Percentiles rank a stretch among this genome's conserved stretches.
These are phyloP conservation scores for Trematomus loennbergii DNA, from an alignment of 2,113 vertebrate genomes.

Conservation along the genomic window DNA sequence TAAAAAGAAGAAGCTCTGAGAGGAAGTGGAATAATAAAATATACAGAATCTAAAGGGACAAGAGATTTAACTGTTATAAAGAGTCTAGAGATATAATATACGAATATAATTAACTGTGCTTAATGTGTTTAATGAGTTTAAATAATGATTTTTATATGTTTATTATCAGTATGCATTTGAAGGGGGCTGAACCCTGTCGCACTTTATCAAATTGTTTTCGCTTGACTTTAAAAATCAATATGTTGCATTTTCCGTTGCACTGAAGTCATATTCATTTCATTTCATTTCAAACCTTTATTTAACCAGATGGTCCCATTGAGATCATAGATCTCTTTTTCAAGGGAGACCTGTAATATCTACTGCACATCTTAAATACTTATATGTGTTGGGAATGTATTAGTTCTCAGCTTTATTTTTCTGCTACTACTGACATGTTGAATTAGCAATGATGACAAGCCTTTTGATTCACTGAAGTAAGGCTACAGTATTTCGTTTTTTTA, in stretches of 20 bases:
- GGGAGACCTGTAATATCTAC: too few relatives aligned
- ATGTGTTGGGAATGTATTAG: conserved; percentile 33
- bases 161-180: conserved; percentile 40
- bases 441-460: not conserved
- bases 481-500: not conserved
- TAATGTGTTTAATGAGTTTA: conserved; percentile 29
- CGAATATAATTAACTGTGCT: conserved; percentile 6
- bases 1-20: conserved; percentile 30
- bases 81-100: conserved; percentile 26
- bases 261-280: too few relatives aligned
- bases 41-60: not conserved
- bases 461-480: conserved; percentile 5
- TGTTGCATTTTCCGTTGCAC: conserved; percentile 33
- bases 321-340: too few relatives aligned
- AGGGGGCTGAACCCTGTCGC: conserved; percentile 9
- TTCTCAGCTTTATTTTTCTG: conserved; percentile 7
- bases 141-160: conserved; percentile 57
- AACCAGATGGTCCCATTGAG: too few relatives aligned
- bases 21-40: not conserved
- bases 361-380: conserved; percentile 8
- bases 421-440: conserved; percentile 1
- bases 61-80: not conserved
- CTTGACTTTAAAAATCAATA: conserved; percentile 13
- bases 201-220: conserved; percentile 48
- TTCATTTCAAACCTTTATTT: too few relatives aligned